Base-by-base conservation (phyloP, 2,113 vertebrate species). In the Elephantulus edwardii region DNA sequence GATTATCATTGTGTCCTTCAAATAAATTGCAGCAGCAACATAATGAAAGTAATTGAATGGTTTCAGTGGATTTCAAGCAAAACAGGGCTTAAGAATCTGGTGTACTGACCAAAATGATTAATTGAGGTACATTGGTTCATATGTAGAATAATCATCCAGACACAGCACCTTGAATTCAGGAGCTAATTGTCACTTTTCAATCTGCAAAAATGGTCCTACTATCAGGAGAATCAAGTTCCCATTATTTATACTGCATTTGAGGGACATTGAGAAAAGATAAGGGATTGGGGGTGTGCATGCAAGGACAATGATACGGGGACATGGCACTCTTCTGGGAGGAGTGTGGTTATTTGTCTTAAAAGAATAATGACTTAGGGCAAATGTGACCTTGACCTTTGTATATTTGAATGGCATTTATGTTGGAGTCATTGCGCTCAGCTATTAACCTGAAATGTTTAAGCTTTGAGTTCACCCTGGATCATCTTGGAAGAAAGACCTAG, bases 31-130 rank as follows among this genome's bases (percentile, higher is more conserved):
- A 82, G 24, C 58, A 72, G 52, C 28, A 54, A 16, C 22, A 22
- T 12, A 28, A 2, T 38, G 17, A 72, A 93, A 76, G 77, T 48
- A 42, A 62, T 62, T 82, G n/a, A 89, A 38, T 87, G 8, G 13
- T 66, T 78, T 72, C 71, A 68, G 35, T 91, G 91, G 12, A 88
- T 68, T 81, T 22, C 30, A 72, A 91, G 22, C 9, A 86, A 30
- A 83, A 77, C 70, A 74, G 35, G 4, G 64, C 83, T 79, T 91
- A 78, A 71, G 35, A 76, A 52, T 22, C 22, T 79, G 44, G 6
- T 75, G 0, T 38, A 54, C 28, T 5, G n/a, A 17, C 26, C 48
- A 54, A 44, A 85, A 30, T 64, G 33, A 44, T 75, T 48, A 52
- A 66, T 91, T 78, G 58, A 35, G 10, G 66, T 8, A 2, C 24